Conservation (phyloP, 1,140 invertebrate genomes). For the Micrasema longulum region DNA sequence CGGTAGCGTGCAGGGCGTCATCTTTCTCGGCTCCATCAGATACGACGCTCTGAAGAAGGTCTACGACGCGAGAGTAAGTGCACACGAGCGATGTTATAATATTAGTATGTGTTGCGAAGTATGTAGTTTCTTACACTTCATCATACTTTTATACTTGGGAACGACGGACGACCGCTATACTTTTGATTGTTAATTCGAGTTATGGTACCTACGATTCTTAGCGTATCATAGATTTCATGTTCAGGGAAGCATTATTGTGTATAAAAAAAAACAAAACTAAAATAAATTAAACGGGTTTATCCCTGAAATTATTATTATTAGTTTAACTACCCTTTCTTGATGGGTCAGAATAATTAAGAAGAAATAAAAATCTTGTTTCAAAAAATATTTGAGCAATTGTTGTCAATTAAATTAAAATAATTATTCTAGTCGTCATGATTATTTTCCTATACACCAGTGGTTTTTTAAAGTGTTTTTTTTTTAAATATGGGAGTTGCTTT, state of each 20-base stretch:
- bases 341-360: too few relatives aligned
- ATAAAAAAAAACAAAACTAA: too few relatives aligned
- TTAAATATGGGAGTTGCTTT: too few relatives aligned
- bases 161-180: neutral
- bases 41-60: conserved; percentile 97
- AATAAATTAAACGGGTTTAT: too few relatives aligned
- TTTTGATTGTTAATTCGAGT: neutral
- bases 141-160: neutral
- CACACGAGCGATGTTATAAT: neutral
- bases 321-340: too few relatives aligned
- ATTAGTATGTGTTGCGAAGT: neutral
- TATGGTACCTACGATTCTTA: neutral
- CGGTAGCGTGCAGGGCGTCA: conserved; percentile 87
- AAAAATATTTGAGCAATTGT: too few relatives aligned
- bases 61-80: conserved; percentile 92
- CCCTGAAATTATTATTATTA: too few relatives aligned
- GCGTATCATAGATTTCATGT: neutral
- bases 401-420: too few relatives aligned
- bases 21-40: conserved; percentile 96
- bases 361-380: too few relatives aligned
- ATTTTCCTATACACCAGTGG: too few relatives aligned
- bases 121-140: neutral
- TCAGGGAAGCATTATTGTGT: neutral
- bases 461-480: too few relatives aligned
- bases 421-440: too few relatives aligned